phyloP scores from a whole-genome alignment of 2,888 invertebrate species.

The Caenorhabditis imperialis region DNA sequence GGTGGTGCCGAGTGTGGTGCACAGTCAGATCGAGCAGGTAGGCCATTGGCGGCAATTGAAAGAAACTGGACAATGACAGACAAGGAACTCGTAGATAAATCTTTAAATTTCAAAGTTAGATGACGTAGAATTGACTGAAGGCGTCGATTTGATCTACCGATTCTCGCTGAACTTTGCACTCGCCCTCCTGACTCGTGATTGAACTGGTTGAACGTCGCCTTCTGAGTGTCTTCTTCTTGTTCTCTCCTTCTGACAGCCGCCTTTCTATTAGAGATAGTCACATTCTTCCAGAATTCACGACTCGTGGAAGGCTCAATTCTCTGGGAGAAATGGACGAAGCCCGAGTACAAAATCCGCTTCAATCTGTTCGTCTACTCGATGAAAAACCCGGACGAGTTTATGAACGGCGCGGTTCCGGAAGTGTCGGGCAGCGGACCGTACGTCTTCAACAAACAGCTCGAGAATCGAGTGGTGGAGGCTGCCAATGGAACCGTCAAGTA shows the following conservation, averaged over 20 bases:
- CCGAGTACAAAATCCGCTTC: conserved; percentile 71
- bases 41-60: too few species aligned
- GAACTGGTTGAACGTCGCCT: conserved; percentile 16
- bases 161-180: too few species aligned
- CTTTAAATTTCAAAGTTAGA: too few species aligned
- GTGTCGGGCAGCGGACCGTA: conserved; percentile 76
- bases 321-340: conserved; percentile 73
- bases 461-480: conserved; percentile 69
- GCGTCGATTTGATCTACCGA: too few species aligned
- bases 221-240: conserved; percentile 2
- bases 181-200: not conserved
- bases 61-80: too few species aligned
- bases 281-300: conserved; percentile 63
- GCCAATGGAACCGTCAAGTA: conserved; percentile 74
- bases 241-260: not conserved
- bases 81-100: too few species aligned
- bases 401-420: conserved; percentile 72
- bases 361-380: conserved; percentile 75
- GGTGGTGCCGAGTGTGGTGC: conserved; percentile 58
- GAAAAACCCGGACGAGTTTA: conserved; percentile 77
- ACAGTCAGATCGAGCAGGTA: conserved; percentile 52
- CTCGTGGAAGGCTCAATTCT: conserved; percentile 68
- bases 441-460: conserved; percentile 74
- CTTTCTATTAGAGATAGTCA: not conserved
- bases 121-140: too few species aligned